Evolutionary conservation across 2,113 vertebrate species (phyloP).

Genomic region (Dinomys branickii): DNA sequence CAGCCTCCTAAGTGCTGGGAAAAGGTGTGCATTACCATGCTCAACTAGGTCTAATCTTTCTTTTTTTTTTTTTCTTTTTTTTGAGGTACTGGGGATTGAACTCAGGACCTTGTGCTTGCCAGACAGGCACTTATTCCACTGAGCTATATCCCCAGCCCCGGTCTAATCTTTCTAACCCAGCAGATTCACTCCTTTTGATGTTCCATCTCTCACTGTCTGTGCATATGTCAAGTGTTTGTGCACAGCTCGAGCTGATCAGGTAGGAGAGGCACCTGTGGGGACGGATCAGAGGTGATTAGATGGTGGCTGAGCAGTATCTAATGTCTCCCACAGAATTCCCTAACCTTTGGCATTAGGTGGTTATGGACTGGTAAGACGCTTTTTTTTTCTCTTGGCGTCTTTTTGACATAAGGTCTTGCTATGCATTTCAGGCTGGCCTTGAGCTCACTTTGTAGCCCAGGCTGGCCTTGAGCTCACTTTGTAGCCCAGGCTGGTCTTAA

Average conservation of each 20-base stretch:
- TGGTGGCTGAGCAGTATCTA: background rate
- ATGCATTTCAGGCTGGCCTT: too few relatives aligned
- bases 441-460: too few relatives aligned
- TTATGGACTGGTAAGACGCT: background rate
- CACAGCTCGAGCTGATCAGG: background rate
- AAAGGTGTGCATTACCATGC: background rate
- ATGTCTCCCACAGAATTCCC: background rate
- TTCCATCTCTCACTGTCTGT: constrained; percentile 6
- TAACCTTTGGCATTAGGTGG: constrained; percentile 21
- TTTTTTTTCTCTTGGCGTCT: background rate
- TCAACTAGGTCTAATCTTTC: background rate
- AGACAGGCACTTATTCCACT: too few relatives aligned
- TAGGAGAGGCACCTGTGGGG: background rate
- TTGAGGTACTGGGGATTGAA: too few relatives aligned
- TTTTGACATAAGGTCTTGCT: background rate
- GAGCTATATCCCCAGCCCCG: too few relatives aligned
- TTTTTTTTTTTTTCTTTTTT: too few relatives aligned
- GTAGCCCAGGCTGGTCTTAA: too few relatives aligned
- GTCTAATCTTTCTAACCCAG: background rate
- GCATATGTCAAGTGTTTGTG: background rate
- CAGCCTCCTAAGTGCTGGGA: background rate
- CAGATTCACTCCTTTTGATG: background rate
- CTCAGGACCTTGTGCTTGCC: too few relatives aligned
- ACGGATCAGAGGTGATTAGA: background rate
- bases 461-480: too few relatives aligned